These are phyloP conservation scores for Hypocryptadius cinnamomeus DNA, from an alignment of 2,113 vertebrate genomes.

Conservation along the genomic window DNA sequence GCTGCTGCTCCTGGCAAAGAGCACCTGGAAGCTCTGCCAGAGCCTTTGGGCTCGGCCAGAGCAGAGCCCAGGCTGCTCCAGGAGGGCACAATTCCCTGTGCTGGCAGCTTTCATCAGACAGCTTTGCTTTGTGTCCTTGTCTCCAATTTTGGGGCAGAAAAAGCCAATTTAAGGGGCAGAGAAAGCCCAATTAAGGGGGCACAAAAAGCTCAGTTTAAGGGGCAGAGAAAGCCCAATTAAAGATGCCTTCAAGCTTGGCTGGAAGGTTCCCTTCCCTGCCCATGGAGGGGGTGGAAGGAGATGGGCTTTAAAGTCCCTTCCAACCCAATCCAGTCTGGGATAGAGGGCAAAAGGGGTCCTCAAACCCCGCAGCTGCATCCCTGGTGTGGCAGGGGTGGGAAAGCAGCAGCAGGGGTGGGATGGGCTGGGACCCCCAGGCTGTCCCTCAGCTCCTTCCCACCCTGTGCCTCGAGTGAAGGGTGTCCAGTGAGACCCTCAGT, in stretches of 20 bases:
- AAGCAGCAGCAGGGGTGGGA: background rate
- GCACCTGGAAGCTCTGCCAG: background rate
- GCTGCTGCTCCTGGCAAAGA: background rate
- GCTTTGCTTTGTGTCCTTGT: background rate
- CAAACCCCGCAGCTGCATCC: accelerated
- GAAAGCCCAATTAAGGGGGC: background rate
- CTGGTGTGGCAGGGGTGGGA: background rate
- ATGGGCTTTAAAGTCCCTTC: background rate
- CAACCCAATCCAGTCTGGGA: background rate
- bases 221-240: accelerated
- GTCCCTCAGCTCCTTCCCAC: background rate
- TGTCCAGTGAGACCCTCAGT: accelerated
- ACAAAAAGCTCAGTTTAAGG: background rate
- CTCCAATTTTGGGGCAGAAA: accelerated
- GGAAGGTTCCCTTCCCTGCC: background rate
- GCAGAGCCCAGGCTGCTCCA: accelerated
- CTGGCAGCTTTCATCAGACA: accelerated
- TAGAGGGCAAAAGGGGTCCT: accelerated
- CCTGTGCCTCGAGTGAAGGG: background rate
- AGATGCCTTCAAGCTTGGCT: accelerated
- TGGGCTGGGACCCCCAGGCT: too few species aligned
- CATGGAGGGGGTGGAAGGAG: background rate
- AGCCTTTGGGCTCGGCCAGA: background rate
- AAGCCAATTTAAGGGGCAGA: background rate
- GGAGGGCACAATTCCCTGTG: accelerated